phyloP scores from a whole-genome alignment of 2,797 vertebrate species.

The Crenuchus spilurus region DNA sequence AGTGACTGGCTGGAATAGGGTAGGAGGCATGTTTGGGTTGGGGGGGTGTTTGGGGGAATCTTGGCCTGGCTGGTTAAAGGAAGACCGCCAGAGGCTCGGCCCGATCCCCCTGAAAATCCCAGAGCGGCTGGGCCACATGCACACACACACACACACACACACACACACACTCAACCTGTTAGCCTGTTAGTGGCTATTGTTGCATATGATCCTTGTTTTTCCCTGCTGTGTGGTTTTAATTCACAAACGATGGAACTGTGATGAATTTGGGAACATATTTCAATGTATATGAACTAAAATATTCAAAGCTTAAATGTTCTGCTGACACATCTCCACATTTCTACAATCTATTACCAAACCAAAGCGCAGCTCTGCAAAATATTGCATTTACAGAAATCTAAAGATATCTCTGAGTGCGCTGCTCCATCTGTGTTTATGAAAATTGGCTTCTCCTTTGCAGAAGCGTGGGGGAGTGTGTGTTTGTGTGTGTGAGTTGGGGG shows the following conservation, averaged over 20 bases:
- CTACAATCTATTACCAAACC: slow-evolving; percentile 19
- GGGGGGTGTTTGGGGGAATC: no score
- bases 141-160: slow-evolving; percentile 53
- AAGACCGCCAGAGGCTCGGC: slow-evolving; percentile 72
- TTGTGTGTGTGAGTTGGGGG: no score
- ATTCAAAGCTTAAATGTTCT: not conserved
- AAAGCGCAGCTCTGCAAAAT: slow-evolving; percentile 6
- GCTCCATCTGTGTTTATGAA: slow-evolving; percentile 43
- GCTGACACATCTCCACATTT: not conserved
- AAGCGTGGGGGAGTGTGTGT: slow-evolving; percentile 20
- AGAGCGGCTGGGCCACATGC: slow-evolving; percentile 55
- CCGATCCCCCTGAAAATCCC: slow-evolving; percentile 64
- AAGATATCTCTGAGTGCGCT: slow-evolving; percentile 38
- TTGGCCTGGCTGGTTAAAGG: slow-evolving; percentile 73
- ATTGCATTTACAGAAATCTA: slow-evolving; percentile 42
- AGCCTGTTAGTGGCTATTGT: slow-evolving; percentile 30
- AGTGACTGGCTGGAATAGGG: no score
- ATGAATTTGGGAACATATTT: not conserved
- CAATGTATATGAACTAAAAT: not conserved
- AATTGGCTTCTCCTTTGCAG: slow-evolving; percentile 35
- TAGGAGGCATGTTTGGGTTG: no score
- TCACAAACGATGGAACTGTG: not conserved
- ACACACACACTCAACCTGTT: slow-evolving; percentile 47
- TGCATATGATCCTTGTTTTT: not conserved
- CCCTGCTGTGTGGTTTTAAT: slow-evolving; percentile 5